These are phyloP conservation scores for Macroteleia sp. DNA, from an alignment of 2,888 invertebrate species.

Conservation along the genomic window DNA sequence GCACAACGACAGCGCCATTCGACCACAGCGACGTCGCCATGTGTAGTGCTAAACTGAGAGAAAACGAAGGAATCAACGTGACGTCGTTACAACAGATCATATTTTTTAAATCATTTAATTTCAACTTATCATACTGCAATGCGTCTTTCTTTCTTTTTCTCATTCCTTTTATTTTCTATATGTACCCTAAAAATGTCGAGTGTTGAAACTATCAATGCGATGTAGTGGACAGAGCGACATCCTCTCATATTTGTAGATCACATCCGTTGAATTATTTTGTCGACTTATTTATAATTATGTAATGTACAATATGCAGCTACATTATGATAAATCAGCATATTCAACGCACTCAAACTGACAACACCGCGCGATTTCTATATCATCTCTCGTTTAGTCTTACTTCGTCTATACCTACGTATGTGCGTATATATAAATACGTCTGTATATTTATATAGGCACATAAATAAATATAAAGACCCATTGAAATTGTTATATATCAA, in stretches of 20 bases:
- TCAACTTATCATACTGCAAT: constrained; percentile 16
- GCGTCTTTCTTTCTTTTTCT: constrained; percentile 37
- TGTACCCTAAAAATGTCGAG: constrained; percentile 48
- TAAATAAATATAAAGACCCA: constrained; percentile 33
- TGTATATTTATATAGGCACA: constrained; percentile 32
- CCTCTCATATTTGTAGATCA: constrained; percentile 76
- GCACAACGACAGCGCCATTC: background rate
- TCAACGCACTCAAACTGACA: constrained; percentile 79
- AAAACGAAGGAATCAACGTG: constrained; percentile 40
- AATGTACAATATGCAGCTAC: constrained; percentile 82
- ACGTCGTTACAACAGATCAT: constrained; percentile 33
- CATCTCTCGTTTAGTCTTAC: constrained; percentile 55
- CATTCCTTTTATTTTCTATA: constrained; percentile 16
- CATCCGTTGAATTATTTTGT: constrained; percentile 70
- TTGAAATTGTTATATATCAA: constrained; percentile 46
- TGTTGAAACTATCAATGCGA: constrained; percentile 66
- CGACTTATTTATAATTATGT: constrained; percentile 79
- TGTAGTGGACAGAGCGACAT: constrained; percentile 76
- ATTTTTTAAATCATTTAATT: constrained; percentile 24
- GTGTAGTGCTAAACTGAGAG: constrained; percentile 18
- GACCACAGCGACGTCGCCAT: constrained; percentile 4
- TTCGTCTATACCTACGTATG: constrained; percentile 32
- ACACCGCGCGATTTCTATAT: constrained; percentile 69
- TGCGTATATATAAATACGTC: constrained; percentile 28
- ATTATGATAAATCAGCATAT: constrained; percentile 79